Evolutionary conservation across 2,888 invertebrate species (phyloP).

Genomic region (Nemotelus pantherinus): DNA sequence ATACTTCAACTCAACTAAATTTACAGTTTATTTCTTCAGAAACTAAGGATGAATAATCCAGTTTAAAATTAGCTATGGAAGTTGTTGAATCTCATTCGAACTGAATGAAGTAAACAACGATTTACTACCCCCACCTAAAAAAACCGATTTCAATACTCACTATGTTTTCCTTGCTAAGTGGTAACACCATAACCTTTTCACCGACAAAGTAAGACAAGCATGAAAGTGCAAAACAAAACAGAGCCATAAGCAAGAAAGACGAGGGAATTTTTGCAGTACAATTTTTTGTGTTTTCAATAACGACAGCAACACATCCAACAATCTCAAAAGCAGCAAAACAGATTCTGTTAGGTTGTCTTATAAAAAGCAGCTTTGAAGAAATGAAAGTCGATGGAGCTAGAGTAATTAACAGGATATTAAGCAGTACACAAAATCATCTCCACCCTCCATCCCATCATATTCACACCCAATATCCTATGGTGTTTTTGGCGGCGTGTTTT

Average conservation of each 20-base stretch:
- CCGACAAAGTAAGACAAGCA: neutral
- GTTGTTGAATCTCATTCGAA: too few relatives aligned
- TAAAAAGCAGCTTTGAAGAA: slow-evolving; percentile 47
- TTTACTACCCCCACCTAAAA: neutral
- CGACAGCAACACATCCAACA: neutral
- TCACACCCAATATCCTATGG: too few relatives aligned
- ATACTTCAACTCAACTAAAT: too few relatives aligned
- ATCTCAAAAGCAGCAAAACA: too few relatives aligned
- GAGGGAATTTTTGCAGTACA: neutral
- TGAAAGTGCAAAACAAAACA: slow-evolving; percentile 13
- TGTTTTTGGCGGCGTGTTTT: too few relatives aligned
- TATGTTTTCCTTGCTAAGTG: too few relatives aligned
- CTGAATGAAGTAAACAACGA: too few relatives aligned
- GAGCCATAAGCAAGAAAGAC: neutral
- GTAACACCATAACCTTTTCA: too few relatives aligned
- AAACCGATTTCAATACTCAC: neutral
- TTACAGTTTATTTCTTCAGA: too few relatives aligned
- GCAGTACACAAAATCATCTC: slow-evolving; percentile 47
- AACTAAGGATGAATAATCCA: too few relatives aligned
- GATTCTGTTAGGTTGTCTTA: neutral
- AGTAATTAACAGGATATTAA: slow-evolving; percentile 52
- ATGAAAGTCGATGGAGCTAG: slow-evolving; percentile 51
- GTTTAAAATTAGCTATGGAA: too few relatives aligned
- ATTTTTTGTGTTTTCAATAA: too few relatives aligned
- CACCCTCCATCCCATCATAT: neutral